A percentile compares a stretch with the other conserved stretches of the same genome.
phyloP scores from a whole-genome alignment of 2,888 invertebrate genomes.

The Parasteatoda lunata region DNA sequence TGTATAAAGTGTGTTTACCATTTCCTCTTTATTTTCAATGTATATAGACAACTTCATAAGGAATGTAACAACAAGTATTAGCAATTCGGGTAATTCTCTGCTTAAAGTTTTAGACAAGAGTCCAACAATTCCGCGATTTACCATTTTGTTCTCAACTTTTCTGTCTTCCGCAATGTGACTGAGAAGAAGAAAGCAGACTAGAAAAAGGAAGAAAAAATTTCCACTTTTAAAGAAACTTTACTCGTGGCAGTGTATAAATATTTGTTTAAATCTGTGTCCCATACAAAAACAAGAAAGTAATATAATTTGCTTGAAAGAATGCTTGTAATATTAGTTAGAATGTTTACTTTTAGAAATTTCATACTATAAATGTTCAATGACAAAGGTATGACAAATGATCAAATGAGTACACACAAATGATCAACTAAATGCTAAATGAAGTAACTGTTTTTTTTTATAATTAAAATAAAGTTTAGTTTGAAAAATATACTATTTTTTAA shows the following conservation, averaged over 20 bases:
- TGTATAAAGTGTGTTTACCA: slow-evolving; percentile 77
- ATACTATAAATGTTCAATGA: no score
- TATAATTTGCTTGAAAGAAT: no score
- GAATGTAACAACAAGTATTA: slow-evolving; percentile 93
- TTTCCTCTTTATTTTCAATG: slow-evolving; percentile 93
- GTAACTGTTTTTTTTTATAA: no score
- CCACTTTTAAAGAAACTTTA: neutral
- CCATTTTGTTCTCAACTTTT: slow-evolving; percentile 97
- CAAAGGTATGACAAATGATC: no score
- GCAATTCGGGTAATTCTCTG: slow-evolving; percentile 89
- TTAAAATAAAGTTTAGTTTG: no score
- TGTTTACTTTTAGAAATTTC: no score
- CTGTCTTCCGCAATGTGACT: slow-evolving; percentile 96
- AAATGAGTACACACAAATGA: no score
- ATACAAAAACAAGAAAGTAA: no score
- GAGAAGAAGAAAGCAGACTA: slow-evolving; percentile 92
- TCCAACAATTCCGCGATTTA: slow-evolving; percentile 91
- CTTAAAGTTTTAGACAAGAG: slow-evolving; percentile 91
- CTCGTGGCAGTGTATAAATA: neutral
- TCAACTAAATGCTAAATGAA: no score
- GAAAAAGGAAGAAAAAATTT: slow-evolving; percentile 66
- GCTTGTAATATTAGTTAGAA: no score
- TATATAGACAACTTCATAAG: slow-evolving; percentile 95
- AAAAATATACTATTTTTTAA: no score
- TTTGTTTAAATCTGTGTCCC: no score